These are phyloP conservation scores for Mactra quadrangularis DNA, from an alignment of 1,140 invertebrate species.

Conservation along the genomic window DNA sequence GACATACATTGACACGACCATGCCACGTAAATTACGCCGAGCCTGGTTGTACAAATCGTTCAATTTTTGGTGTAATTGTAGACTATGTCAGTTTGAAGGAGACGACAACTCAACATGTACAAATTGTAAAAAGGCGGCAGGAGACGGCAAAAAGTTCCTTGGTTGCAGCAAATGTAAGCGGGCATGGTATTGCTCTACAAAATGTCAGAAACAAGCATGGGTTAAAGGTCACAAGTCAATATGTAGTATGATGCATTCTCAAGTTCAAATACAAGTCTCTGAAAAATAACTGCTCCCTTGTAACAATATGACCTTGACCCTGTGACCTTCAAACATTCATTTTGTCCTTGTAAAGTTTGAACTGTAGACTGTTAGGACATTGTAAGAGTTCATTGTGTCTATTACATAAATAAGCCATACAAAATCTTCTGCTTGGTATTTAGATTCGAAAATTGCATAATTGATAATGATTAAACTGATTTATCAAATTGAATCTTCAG, in stretches of 20 bases:
- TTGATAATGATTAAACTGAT: too few species aligned
- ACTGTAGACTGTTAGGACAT: too few species aligned
- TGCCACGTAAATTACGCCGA: conserved; percentile 73
- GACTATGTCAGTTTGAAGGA: conserved; percentile 78
- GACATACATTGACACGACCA: conserved; percentile 78
- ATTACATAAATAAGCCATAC: too few species aligned
- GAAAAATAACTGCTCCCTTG: neutral
- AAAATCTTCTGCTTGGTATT: too few species aligned
- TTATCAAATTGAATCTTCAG: too few species aligned
- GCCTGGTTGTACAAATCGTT: conserved; percentile 81
- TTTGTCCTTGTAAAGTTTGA: too few species aligned
- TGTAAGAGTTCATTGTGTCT: too few species aligned
- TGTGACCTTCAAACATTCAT: too few species aligned
- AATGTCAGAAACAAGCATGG: conserved; percentile 79
- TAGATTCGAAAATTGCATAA: too few species aligned
- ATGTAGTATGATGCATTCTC: conserved; percentile 58
- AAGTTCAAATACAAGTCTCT: neutral
- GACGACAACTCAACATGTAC: conserved; percentile 75
- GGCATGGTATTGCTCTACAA: conserved; percentile 80
- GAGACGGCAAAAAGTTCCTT: conserved; percentile 71
- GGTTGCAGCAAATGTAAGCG: conserved; percentile 77
- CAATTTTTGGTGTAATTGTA: conserved; percentile 81
- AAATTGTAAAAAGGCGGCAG: conserved; percentile 70
- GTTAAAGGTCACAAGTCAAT: conserved; percentile 76
- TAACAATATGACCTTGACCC: too few species aligned